These are phyloP conservation scores for Oryzias dopingdopingensis DNA, from an alignment of 2,797 vertebrate genomes.

Conservation along the genomic window DNA sequence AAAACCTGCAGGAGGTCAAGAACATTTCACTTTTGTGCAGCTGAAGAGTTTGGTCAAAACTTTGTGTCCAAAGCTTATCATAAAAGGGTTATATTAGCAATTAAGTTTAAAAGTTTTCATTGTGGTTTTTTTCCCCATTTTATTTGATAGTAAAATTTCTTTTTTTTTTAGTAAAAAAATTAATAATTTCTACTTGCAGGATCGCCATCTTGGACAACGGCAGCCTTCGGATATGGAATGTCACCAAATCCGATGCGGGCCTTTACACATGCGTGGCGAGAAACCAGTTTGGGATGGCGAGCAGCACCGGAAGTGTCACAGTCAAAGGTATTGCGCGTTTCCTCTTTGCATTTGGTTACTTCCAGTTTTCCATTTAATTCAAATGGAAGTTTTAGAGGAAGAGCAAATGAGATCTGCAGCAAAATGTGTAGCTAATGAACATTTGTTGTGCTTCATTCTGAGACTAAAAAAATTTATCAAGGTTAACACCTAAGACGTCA, in stretches of 20 bases:
- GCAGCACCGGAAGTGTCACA: conserved; percentile 88
- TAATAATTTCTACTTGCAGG: conserved; percentile 64
- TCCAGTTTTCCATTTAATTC: conserved; percentile 20
- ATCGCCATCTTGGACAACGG: conserved; percentile 85
- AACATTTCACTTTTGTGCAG: too few relatives aligned
- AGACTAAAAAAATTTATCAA: too few relatives aligned
- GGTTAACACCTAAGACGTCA: too few relatives aligned
- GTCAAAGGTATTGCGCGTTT: conserved; percentile 88
- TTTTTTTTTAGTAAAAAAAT: background rate
- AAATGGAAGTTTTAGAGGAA: conserved; percentile 7
- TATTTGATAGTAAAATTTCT: background rate
- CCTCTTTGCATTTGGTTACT: conserved; percentile 20
- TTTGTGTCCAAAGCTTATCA: too few relatives aligned
- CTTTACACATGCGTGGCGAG: conserved; percentile 91
- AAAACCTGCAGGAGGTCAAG: too few relatives aligned
- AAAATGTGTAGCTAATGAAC: conserved; percentile 17
- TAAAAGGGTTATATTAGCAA: too few relatives aligned
- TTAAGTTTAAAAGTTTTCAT: too few relatives aligned
- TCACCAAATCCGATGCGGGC: conserved; percentile 87
- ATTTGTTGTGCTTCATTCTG: too few relatives aligned
- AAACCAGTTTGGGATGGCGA: conserved; percentile 93
- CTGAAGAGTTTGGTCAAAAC: too few relatives aligned
- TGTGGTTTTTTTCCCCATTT: too few relatives aligned
- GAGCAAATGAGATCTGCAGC: conserved; percentile 13
- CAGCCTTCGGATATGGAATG: conserved; percentile 88